Conservation (phyloP, 2,888 invertebrate genomes). For the Myopa tessellatipennis region DNA sequence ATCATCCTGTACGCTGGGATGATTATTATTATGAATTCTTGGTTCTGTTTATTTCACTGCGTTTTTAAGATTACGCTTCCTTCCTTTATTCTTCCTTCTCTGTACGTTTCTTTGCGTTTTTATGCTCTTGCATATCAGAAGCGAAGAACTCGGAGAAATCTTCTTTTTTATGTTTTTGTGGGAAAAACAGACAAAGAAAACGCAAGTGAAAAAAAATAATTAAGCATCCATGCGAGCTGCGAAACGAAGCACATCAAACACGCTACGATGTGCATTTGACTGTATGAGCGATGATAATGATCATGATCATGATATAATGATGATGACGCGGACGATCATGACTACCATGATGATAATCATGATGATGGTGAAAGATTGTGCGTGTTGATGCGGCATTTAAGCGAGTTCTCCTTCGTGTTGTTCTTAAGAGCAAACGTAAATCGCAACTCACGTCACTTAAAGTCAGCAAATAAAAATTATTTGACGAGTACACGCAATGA, state of each 20-base stretch:
- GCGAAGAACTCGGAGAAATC: neutral
- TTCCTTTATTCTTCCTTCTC: neutral
- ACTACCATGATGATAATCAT: neutral
- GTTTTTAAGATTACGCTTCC: neutral
- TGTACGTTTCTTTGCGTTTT: neutral
- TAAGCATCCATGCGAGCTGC: neutral
- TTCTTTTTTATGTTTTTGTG: neutral
- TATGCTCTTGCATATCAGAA: neutral
- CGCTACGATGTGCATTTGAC: neutral
- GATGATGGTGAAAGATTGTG: neutral
- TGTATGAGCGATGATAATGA: conserved; percentile 1
- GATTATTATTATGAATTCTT: too few relatives aligned
- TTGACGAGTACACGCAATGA: neutral
- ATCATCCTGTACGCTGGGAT: too few relatives aligned
- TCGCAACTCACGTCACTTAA: neutral
- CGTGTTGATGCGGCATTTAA: neutral
- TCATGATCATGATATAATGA: neutral
- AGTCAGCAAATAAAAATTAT: conserved; percentile 6
- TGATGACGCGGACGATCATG: neutral
- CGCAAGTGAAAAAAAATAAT: conserved; percentile 17
- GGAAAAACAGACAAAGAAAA: conserved; percentile 17
- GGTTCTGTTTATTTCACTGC: neutral
- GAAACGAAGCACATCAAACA: conserved; percentile 24
- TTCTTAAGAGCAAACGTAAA: neutral
- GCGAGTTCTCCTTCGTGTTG: neutral